Percentiles rank a stretch among this genome's conserved stretches.
These are phyloP conservation scores for Euphonia xanthogaster DNA, from an alignment of 2,797 vertebrate species.

Conservation along the genomic window DNA sequence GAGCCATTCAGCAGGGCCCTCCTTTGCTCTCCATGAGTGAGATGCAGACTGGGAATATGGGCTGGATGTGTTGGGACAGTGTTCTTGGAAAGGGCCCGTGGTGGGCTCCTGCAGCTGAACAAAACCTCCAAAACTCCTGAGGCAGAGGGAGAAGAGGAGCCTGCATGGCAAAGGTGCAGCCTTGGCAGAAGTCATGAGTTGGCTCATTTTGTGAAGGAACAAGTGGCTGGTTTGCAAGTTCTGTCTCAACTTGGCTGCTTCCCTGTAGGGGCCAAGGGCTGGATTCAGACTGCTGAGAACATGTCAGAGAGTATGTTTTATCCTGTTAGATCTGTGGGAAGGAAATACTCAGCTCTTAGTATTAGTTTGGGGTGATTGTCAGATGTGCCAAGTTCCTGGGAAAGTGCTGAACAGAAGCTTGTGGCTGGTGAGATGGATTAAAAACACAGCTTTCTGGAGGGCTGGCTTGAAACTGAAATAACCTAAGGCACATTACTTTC, in stretches of 20 bases:
- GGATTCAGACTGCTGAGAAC: background rate
- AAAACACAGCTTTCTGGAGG: background rate
- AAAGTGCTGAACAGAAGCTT: background rate
- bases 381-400: background rate
- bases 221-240: background rate
- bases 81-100: background rate
- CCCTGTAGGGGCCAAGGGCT: background rate
- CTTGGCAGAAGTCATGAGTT: background rate
- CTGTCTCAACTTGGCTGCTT: background rate
- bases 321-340: background rate
- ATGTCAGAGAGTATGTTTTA: background rate
- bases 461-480: background rate
- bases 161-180: background rate
- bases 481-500: background rate
- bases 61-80: background rate
- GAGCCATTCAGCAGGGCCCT: background rate
- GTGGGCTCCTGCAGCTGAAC: background rate
- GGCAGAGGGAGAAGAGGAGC: background rate
- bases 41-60: background rate
- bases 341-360: background rate
- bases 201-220: background rate
- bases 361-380: background rate
- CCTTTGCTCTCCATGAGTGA: background rate
- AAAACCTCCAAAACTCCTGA: background rate
- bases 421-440: background rate